Evolutionary conservation across 2,888 invertebrate species (phyloP), one percentile per base, ranked within the genome.

Genomic region (Ormyrus nitidulus): DNA sequence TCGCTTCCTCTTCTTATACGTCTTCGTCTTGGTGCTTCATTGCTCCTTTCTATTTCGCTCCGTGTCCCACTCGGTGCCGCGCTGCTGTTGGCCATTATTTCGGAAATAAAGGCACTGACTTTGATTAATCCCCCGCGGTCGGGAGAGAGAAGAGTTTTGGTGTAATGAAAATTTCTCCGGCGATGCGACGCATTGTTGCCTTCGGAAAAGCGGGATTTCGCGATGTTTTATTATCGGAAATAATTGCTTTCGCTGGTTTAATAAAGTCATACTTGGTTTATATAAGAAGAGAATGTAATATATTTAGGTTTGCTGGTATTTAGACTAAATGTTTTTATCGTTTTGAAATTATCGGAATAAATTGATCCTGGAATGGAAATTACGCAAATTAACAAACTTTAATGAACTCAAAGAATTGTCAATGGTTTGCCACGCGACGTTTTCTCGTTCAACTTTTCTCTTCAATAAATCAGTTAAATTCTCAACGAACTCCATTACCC

Each of bases 121-220:
- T 81, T 81, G 73, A 77, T 77, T 77, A 77, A 81, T 73, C 44
- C 70, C 34, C 64, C 51, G 48, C 13, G 61, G 13, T 58, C 64
- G 44, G 53, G 11, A 69, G 56, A 69, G 56, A 77, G 34, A 34
- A 34, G 53, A 34, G 56, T 13, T 53, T 65, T 11, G 13, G 53
- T 62, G 46, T 68, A 64, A 70, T 66, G 65, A 62, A 59, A 73
- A 49, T 66, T 77, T 65, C 70, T 34, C 34, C 3, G 62, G 68
- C 10, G 48, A 34, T 49, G 51, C 49, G 44, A 76, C 48, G 54
- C 53, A 70, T 70, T 69, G 59, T 76, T 76, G 48, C 9, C 34
- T 46, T 6, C 4, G 34, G 34, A 34, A 34, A 34, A 34, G 66
- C 6, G 34, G 44, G 61, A 61, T 11, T 34, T 10, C 11, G 11